Evolutionary conservation across 2,888 invertebrate species (phyloP), one percentile per base, ranked within the genome.

Genomic region (Clusia tigrina): DNA sequence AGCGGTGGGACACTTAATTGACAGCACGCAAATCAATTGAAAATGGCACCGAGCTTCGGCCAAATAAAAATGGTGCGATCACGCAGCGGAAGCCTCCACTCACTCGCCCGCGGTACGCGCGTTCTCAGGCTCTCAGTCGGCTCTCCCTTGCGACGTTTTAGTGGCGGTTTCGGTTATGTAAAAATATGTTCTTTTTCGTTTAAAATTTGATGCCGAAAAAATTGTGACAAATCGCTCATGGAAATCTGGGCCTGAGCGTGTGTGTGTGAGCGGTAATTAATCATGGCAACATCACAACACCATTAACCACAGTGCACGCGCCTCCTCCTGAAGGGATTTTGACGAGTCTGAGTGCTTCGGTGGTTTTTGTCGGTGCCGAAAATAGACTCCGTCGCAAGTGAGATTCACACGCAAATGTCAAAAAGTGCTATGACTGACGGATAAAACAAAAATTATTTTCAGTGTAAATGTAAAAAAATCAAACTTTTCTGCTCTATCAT

Each of bases 261-360:
- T n/a, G n/a, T n/a, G 42, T 42, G 42, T 42, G 42, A 42, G n/a
- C n/a, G n/a, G n/a, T n/a, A 42, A 42, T 42, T 42, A 9, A n/a
- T n/a, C n/a, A 12, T 6, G 32, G 12, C 6, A 32, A 32, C 42
- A 42, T 42, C 42, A 6, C 6, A 42, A n/a, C 10, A n/a, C n/a
- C n/a, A n/a, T n/a, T n/a, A n/a, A n/a, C 42, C n/a, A 3, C n/a
- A 15, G 42, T 32, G 32, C 32, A n/a, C n/a, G 42, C 6, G 42
- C 12, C 42, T 42, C 42, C n/a, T 42, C n/a, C n/a, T n/a, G n/a
- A n/a, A n/a, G n/a, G n/a, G n/a, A n/a, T n/a, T n/a, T n/a, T n/a
- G n/a, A 42, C n/a, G 42, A 42, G 32, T 9, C 6, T 32, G 6
- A 32, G 6, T 32, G 32, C 32, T n/a, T 42, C 10, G n/a, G 42